phyloP scores from a whole-genome alignment of 2,113 vertebrate genomes.

The Tachysurus vachellii region DNA sequence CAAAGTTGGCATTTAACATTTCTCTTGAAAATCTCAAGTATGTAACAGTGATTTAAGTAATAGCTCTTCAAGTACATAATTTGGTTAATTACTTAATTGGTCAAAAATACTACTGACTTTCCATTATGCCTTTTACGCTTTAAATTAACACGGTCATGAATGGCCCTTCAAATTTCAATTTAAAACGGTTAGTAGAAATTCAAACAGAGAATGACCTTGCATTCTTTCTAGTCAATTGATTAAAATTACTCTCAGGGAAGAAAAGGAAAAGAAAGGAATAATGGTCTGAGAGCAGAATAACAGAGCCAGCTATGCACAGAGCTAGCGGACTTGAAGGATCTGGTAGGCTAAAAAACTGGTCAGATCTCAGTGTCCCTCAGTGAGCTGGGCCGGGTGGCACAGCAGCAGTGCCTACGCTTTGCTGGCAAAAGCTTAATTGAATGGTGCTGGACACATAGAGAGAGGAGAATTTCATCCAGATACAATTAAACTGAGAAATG shows the following conservation, averaged over 20 bases:
- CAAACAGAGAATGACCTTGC: conserved; percentile 4
- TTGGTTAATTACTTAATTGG: conserved; percentile 26
- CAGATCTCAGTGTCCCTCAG: conserved; percentile 4
- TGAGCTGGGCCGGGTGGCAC: conserved; percentile 36
- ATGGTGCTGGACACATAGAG: conserved; percentile 65
- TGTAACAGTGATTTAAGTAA: conserved; percentile 14
- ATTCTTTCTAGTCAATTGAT: conserved; percentile 6
- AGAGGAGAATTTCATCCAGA: conserved; percentile 66
- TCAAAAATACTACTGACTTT: conserved; percentile 22
- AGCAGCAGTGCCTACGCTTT: conserved; percentile 54
- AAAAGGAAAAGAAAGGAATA: conserved; percentile 16
- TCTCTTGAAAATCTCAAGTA: not conserved
- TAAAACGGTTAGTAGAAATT: conserved; percentile 23
- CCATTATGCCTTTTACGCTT: conserved; percentile 19
- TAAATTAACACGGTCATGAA: conserved; percentile 15
- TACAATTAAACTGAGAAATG: conserved; percentile 78
- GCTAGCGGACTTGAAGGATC: not conserved
- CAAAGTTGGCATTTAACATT: not conserved
- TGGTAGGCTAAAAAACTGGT: not conserved
- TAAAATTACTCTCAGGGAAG: conserved; percentile 25
- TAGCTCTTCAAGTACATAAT: conserved; percentile 10
- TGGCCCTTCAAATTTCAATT: conserved; percentile 25
- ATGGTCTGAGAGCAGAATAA: not conserved
- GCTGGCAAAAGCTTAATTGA: conserved; percentile 69
- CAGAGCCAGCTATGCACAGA: not conserved